These are phyloP conservation scores for Heliangelus exortis DNA, from an alignment of 2,797 vertebrate genomes.

Conservation along the genomic window DNA sequence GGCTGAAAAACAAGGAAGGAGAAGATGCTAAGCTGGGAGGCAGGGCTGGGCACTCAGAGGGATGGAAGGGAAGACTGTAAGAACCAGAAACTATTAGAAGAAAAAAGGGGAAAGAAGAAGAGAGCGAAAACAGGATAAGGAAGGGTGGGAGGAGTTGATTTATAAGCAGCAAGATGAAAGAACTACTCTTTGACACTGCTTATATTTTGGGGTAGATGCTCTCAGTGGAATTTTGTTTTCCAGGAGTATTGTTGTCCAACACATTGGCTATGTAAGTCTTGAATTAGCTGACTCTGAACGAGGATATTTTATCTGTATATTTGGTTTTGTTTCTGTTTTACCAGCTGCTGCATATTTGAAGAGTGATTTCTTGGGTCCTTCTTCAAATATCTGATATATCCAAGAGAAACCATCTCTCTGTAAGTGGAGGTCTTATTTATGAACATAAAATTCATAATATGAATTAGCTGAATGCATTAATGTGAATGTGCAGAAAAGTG, in stretches of 20 bases:
- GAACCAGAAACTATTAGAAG: neutral
- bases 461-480: neutral
- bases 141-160: neutral
- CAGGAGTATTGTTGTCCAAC: neutral
- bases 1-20: neutral
- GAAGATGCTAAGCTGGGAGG: neutral
- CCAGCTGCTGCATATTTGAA: neutral
- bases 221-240: neutral
- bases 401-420: neutral
- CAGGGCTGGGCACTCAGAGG: accelerated
- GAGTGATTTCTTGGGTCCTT: neutral
- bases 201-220: neutral
- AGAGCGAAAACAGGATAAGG: neutral
- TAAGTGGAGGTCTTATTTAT: neutral
- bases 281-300: neutral
- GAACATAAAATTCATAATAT: neutral
- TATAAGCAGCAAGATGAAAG: neutral
- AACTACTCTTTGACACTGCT: neutral
- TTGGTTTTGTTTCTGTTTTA: slow-evolving; percentile 3
- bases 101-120: neutral
- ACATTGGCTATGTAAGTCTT: neutral
- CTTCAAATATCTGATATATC: slow-evolving; percentile 22
- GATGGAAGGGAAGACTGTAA: neutral
- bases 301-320: neutral
- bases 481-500: neutral